Base-by-base conservation (phyloP, 2,888 invertebrate genomes). In the Portevinia maculata region DNA sequence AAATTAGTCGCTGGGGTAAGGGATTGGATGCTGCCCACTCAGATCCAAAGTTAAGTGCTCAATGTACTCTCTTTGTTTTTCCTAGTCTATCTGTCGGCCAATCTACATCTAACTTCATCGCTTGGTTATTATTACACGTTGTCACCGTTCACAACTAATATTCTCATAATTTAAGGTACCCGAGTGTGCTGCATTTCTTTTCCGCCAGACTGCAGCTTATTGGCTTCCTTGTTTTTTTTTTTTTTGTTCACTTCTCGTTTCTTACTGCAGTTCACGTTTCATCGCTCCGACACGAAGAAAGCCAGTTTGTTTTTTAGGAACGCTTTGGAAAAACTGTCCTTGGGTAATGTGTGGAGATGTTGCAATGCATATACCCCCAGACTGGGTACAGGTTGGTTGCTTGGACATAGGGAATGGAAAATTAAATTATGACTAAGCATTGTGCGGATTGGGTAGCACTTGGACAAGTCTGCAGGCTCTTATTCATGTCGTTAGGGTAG, bases 101-200 rank as follows among this genome's bases (percentile, higher is more conserved):
- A 75, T 81, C 75, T 81, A 75, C 75, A 75, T 70, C 50, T 17
- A 55, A 24, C 37, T 79, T 17, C 50, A 41, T 84, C 39, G 71
- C 52, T 60, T 74, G 81, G 85, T 83, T 86, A 84, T 85, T 86
- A 85, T 86, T 84, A 86, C 86, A 85, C 86, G 86, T 86, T 86
- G 86, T 86, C 86, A 86, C 84, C 86, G 19, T 17, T 79, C 71
- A 67, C 73, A 84, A 81, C 84, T 85, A 85, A 86, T 85, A 86
- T 86, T 86, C 85, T 85, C 85, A 86, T 86, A 86, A 86, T 86
- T 86, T 85, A 86, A 86, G 86, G 17, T 21, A 37, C 24, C 28
- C 15, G 37, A 70, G 53, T 60, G 70, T 76, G 55, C 71, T 83
- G 78, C 64, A 83, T 59, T 65, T 65, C 37, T 69, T 52, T 50